Conservation (phyloP, 2,113 vertebrate species). For the Asarcornis scutulata region DNA sequence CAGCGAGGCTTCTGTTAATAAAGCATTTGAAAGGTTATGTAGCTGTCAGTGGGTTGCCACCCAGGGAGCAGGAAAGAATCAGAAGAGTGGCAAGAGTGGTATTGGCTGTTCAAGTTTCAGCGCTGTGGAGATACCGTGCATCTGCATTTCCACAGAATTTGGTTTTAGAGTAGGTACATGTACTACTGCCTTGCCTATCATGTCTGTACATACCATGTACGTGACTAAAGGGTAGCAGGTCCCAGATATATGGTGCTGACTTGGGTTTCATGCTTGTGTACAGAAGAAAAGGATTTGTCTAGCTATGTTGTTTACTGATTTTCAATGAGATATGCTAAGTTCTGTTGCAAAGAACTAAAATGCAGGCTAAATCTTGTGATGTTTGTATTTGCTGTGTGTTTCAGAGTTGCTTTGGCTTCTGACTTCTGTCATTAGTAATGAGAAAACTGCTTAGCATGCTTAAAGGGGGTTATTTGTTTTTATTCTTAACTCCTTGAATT, state of each 20-base stretch:
- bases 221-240: background rate
- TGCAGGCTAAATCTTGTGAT: background rate
- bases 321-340: background rate
- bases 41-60: background rate
- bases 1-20: background rate
- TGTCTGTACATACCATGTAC: background rate
- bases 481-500: background rate
- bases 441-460: background rate
- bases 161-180: accelerated
- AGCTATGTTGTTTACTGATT: background rate
- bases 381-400: background rate
- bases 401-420: background rate
- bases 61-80: background rate
- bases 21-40: background rate
- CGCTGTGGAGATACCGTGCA: background rate
- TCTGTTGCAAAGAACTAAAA: background rate
- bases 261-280: background rate
- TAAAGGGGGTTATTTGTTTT: background rate
- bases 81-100: background rate
- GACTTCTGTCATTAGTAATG: background rate
- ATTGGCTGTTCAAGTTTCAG: background rate
- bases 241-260: background rate
- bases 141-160: accelerated
- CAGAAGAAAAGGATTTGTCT: background rate
- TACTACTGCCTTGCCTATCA: accelerated